These are phyloP conservation scores for Hydropsyche betteni DNA, from an alignment of 2,888 invertebrate genomes.

Conservation along the genomic window DNA sequence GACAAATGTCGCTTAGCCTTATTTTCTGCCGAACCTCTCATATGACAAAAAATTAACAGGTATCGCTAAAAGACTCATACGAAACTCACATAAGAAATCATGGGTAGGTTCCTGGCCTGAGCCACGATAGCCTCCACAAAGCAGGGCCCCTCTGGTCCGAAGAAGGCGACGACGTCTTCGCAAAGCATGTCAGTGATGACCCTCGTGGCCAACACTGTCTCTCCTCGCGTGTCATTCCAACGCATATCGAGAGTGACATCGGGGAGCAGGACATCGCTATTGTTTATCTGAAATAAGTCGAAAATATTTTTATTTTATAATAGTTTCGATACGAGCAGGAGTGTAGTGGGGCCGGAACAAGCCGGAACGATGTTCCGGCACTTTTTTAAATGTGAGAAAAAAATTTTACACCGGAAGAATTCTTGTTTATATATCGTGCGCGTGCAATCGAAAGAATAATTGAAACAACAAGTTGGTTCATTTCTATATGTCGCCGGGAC, in stretches of 20 bases:
- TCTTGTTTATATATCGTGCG: no score
- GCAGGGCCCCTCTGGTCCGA: conserved; percentile 95
- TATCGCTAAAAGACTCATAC: neutral
- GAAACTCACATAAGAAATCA: conserved; percentile 94
- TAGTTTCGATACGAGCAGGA: no score
- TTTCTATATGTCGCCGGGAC: no score
- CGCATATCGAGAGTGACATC: conserved; percentile 76
- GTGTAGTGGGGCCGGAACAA: no score
- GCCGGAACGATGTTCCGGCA: no score
- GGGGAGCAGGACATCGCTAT: conserved; percentile 70
- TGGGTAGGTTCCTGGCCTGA: conserved; percentile 92
- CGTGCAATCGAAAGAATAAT: no score
- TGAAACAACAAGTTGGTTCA: no score
- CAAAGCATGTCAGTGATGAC: conserved; percentile 92
- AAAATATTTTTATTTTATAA: conserved; percentile 48
- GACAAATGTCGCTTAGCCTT: no score
- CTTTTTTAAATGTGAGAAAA: no score
- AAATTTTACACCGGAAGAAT: no score
- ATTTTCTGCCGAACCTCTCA: no score
- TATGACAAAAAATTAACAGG: no score
- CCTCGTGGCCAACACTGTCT: conserved; percentile 83
- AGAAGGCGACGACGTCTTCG: conserved; percentile 88
- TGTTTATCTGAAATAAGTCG: conserved; percentile 71
- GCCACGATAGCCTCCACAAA: conserved; percentile 94
- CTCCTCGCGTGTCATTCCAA: conserved; percentile 88